Evolutionary conservation across 2,113 vertebrate genomes (phyloP), one percentile per base, ranked within the genome.

Genomic region (Carollia perspicillata): DNA sequence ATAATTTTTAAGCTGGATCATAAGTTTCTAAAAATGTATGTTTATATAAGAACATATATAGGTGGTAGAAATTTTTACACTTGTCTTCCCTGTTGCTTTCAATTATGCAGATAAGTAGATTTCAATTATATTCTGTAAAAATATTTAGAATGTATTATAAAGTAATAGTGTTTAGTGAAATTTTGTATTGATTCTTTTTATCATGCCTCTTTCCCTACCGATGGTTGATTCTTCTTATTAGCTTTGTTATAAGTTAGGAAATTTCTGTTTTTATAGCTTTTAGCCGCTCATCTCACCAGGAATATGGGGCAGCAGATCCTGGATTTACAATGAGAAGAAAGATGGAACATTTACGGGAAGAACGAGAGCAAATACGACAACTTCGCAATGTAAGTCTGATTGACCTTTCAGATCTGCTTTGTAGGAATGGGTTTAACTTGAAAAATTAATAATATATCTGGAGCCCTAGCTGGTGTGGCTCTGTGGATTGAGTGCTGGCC

Each of bases 281-380:
- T 97, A 98, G 98, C 79, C 99, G 99, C 95, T 98, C 98, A 77
- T 99, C 98, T 71, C 99, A 99, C 8, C 99, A 99, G 94, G 99
- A 99, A 94, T 98, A 98, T 26, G 98, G 96, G 63, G 98, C 99
- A 9, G 97, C 98, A 81, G 99, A 99, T 96, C 99, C 99, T 71
- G 99, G 99, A 49, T 99, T 99, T 98, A 99, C 99, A 13, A 99
- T 99, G 99, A 99, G 99, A 97, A 99, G 99, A 98, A 99, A 99
- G 97, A 99, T 99, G 99, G 99, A 99, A 93, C 99, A 99, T 97
- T 97, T 99, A 93, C 98, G 99, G 91, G 99, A 99, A 98, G 99
- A 99, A 98, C 98, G 99, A 97, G 99, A 99, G 16, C 99, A 99
- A 97, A 99, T 99, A 71, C 97, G 99, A 89, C 99, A 99, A 9